phyloP scores from a whole-genome alignment of 2,113 vertebrate genomes.

The Python bivittatus region DNA sequence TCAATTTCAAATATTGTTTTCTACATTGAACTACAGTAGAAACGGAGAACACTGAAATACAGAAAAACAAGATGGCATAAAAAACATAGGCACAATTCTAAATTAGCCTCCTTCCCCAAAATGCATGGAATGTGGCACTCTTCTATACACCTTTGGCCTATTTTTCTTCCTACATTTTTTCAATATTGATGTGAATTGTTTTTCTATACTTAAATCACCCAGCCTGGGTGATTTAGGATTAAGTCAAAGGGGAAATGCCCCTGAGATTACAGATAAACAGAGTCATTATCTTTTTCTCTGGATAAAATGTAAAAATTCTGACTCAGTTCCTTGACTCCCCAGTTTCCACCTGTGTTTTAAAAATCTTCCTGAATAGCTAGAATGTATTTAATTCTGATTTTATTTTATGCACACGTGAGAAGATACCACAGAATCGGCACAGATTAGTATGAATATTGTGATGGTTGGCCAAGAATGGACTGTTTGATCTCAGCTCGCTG shows the following conservation, averaged over 20 bases:
- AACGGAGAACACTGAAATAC: neutral
- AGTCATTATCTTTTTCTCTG: neutral
- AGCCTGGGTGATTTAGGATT: neutral
- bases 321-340: neutral
- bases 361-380: neutral
- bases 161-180: neutral
- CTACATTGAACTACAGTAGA: neutral
- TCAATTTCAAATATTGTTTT: neutral
- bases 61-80: neutral
- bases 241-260: neutral
- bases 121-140: neutral
- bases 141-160: neutral
- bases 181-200: neutral
- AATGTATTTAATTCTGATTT: neutral
- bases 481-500: neutral
- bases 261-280: neutral
- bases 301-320: neutral
- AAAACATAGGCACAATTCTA: neutral
- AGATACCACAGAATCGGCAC: neutral
- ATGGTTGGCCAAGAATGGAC: neutral
- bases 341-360: neutral
- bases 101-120: neutral
- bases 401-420: fast-evolving
- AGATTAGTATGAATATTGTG: neutral
- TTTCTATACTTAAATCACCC: neutral